Base-by-base conservation (phyloP, 1,140 invertebrate genomes). In the Vanessa atalanta region DNA sequence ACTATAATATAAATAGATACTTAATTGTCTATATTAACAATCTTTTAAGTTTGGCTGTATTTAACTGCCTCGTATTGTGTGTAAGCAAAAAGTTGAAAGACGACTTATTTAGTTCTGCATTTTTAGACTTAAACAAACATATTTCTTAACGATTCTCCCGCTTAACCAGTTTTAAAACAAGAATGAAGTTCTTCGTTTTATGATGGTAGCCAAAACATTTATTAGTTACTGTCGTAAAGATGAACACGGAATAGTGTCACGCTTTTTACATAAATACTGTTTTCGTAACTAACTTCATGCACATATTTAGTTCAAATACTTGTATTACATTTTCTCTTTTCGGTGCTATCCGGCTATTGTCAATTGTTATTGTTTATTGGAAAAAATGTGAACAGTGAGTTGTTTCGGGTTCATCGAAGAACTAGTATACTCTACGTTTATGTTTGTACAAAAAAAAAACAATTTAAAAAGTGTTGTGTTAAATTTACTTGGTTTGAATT, bases 331-430 rank as follows among this genome's bases (percentile, higher is more conserved):
- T 57, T 26, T 57, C 4, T 53, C 47, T 75, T 65, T 48, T 47
- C 57, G 15, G 65, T 72, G 14, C 66, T 71, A 47, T 78, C 77
- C 73, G 70, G 67, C 64, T 66, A 75, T 78, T 78, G 77, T 78
- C 47, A 14, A 73, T 77, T 79, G 70, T 79, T 79, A 57, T 73
- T 72, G 61, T 11, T 23, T 23, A 57, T 57, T 43, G 13, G 9
- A 63, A 50, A 71, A 71, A 68, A 65, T 57, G 64, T 68, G 47
- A 72, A 51, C 55, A 71, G 74, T 76, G 50, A 20, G 50, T 63
- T 43, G 51, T 31, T 16, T 67, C 7, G 37, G 12, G 66, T 68
- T 57, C 51, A 43, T 23, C n/a, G 37, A 16, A 57, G 31, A 11
- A 37, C n/a, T 15, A 5, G 65, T 55, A 14, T 31, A 43, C 8